Percentiles rank a stretch among this genome's conserved stretches.
phyloP scores from a whole-genome alignment of 2,113 vertebrate genomes.

The Spizaetus ornatus region DNA sequence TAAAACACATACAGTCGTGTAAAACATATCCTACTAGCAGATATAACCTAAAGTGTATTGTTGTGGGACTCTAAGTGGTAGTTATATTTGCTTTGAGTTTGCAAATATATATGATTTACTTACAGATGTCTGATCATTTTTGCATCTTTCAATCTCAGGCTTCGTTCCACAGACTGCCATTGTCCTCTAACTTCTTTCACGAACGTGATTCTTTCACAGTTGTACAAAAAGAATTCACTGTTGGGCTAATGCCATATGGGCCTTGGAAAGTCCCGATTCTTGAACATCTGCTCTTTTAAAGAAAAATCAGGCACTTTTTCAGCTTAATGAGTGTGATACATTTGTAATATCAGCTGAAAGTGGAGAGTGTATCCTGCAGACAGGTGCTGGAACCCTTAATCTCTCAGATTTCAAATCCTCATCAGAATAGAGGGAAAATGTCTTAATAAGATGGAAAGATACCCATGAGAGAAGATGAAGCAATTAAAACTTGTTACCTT shows the following conservation, averaged over 20 bases:
- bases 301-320: neutral
- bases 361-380: neutral
- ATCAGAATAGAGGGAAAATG: neutral
- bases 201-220: conserved; percentile 14
- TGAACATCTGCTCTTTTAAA: conserved; percentile 55
- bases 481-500: neutral
- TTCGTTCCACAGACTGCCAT: neutral
- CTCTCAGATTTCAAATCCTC: neutral
- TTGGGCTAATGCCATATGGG: conserved; percentile 15
- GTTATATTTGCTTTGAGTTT: neutral
- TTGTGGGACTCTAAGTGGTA: neutral
- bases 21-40: neutral
- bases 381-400: neutral
- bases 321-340: neutral
- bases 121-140: neutral
- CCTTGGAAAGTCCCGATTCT: neutral
- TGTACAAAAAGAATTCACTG: neutral
- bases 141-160: neutral
- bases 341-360: neutral
- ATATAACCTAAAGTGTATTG: neutral
- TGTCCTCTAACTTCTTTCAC: neutral
- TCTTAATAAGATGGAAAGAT: neutral
- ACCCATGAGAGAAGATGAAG: neutral
- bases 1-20: neutral
- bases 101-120: neutral